Percentiles rank a stretch among this genome's conserved stretches.
Evolutionary conservation across 2,797 vertebrate species (phyloP).

Genomic region (Propithecus deckenii): DNA sequence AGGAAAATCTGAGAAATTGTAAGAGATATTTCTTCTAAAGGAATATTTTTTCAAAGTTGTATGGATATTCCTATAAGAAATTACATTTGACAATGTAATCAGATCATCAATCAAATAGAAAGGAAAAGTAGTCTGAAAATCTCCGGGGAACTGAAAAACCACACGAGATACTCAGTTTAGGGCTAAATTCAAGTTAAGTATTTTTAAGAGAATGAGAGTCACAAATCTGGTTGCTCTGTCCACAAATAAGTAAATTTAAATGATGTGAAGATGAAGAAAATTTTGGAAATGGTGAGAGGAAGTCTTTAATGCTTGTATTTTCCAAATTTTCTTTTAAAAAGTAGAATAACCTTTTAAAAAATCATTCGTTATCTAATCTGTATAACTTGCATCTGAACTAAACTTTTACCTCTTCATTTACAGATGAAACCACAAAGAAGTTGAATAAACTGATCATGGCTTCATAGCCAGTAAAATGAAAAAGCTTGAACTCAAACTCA

Average conservation of each 20-base stretch:
- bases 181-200: neutral
- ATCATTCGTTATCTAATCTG: neutral
- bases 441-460: neutral
- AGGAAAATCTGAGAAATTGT: neutral
- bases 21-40: neutral
- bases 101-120: neutral
- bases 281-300: neutral
- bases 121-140: constrained; percentile 24
- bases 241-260: neutral
- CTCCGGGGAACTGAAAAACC: constrained; percentile 2
- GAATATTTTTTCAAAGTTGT: neutral
- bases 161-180: neutral
- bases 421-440: neutral
- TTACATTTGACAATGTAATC: neutral
- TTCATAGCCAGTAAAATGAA: neutral
- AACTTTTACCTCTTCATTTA: neutral
- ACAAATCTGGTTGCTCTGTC: neutral
- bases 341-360: neutral
- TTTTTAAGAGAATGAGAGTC: neutral
- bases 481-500: neutral
- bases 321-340: neutral
- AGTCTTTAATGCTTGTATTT: neutral
- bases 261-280: neutral
- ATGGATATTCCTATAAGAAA: neutral
- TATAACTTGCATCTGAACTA: neutral